These are phyloP conservation scores for Gasterosteus nipponicus DNA, from an alignment of 2,113 vertebrate species.

Conservation along the genomic window DNA sequence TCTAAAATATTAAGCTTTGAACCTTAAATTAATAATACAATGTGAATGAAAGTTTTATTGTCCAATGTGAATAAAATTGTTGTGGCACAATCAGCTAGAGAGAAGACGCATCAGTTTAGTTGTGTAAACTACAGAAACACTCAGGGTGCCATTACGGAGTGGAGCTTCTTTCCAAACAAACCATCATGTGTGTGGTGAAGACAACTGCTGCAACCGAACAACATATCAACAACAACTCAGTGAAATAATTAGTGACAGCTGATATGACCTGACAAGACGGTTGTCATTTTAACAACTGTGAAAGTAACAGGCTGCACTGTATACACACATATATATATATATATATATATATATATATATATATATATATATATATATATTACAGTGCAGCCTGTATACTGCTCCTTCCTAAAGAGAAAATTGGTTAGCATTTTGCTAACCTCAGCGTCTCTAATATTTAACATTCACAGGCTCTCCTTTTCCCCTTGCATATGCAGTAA, in stretches of 20 bases:
- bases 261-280: not conserved
- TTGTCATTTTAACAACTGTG: not conserved
- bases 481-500: not conserved
- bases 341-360: too few species aligned
- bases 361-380: not conserved
- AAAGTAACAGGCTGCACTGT: not conserved
- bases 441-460: not conserved
- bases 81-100: not conserved
- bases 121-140: not conserved
- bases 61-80: conserved; percentile 1
- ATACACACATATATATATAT: not conserved
- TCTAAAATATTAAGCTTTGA: conserved; percentile 1
- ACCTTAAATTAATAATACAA: not conserved
- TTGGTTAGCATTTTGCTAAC: not conserved
- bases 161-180: conserved; percentile 3
- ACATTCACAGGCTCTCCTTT: not conserved
- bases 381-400: not conserved
- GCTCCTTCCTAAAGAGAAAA: not conserved
- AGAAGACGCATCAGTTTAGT: not conserved
- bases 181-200: not conserved
- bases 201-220: not conserved
- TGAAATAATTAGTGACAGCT: not conserved
- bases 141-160: not conserved
- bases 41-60: conserved; percentile 1
- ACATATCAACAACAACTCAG: not conserved